Percentiles rank a stretch among this genome's conserved stretches.
Evolutionary conservation across 1,140 invertebrate species (phyloP).

Genomic region (Platyura marginata): DNA sequence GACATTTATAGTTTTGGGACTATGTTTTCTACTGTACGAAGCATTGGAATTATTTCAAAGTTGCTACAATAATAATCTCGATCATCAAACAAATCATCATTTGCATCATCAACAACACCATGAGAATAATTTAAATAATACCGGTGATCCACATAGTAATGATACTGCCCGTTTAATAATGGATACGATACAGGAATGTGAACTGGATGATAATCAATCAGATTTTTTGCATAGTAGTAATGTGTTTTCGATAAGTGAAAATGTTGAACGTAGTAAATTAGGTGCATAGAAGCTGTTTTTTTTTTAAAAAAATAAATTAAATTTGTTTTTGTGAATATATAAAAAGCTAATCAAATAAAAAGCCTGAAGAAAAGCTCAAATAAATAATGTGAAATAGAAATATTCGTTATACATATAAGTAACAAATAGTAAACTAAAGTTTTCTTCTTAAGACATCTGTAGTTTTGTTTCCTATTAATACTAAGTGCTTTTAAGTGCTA

Average conservation of each 20-base stretch:
- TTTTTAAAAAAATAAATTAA: no score
- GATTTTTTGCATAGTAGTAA: neutral
- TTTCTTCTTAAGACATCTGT: no score
- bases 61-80: constrained; percentile 19
- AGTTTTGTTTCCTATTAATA: no score
- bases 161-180: neutral
- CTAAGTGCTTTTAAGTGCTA: no score
- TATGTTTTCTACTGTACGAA: constrained; percentile 26
- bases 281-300: no score
- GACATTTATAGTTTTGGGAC: constrained; percentile 25
- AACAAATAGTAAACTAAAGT: no score
- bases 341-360: no score
- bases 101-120: neutral
- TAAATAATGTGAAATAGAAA: no score
- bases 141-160: neutral
- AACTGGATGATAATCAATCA: neutral
- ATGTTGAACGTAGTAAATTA: no score
- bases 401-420: no score
- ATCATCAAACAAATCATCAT: neutral
- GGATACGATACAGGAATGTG: neutral
- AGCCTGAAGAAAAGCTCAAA: no score
- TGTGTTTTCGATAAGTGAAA: neutral
- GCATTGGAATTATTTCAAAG: constrained; percentile 27
- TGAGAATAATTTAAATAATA: neutral
- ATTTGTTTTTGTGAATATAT: no score